phyloP scores from a whole-genome alignment of 2,888 invertebrate genomes.

The Apotomis betuletana region DNA sequence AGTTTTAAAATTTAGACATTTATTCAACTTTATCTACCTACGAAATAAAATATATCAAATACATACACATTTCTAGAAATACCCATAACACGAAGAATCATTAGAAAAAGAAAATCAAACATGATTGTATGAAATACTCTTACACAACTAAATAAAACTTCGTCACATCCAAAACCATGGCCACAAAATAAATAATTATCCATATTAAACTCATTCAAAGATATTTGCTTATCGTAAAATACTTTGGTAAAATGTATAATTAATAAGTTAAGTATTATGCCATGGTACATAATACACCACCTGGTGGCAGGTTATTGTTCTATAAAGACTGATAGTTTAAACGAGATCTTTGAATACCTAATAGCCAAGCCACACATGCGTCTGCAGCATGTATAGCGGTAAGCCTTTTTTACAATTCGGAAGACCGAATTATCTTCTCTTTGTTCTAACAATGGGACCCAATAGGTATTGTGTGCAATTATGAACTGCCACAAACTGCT shows the following conservation, averaged over 20 bases:
- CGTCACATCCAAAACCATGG: slow-evolving; percentile 16
- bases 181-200: slow-evolving; percentile 6
- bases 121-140: not conserved
- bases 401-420: too few species aligned
- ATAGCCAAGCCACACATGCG: too few species aligned
- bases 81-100: not conserved
- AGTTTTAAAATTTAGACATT: too few species aligned
- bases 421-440: too few species aligned
- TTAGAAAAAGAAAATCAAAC: not conserved
- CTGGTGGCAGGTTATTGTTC: not conserved
- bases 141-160: slow-evolving; percentile 11
- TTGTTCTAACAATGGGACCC: too few species aligned
- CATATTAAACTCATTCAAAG: slow-evolving; percentile 1
- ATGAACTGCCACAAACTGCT: too few species aligned
- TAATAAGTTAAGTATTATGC: not conserved
- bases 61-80: slow-evolving; percentile 1
- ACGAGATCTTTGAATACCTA: not conserved
- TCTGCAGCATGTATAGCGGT: too few species aligned
- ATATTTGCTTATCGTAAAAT: slow-evolving; percentile 11
- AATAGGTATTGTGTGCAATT: too few species aligned
- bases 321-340: not conserved
- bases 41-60: not conserved
- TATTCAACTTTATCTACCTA: not conserved
- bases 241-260: slow-evolving; percentile 24
- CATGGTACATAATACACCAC: not conserved